Evolutionary conservation across 2,888 invertebrate species (phyloP).

Genomic region (Acrocyrtus sp.): DNA sequence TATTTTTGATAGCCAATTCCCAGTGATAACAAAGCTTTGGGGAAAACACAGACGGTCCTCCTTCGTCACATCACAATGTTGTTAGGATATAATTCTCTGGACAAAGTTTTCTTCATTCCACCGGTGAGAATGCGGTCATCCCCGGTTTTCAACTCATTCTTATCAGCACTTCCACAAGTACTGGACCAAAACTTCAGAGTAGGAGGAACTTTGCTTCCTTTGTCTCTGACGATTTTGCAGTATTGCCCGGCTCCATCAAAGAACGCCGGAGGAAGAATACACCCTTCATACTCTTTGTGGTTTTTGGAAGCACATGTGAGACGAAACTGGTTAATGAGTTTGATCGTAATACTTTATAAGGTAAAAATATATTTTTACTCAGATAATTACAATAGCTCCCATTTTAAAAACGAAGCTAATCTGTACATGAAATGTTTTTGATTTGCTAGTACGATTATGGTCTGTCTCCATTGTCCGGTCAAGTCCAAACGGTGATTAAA

Average conservation of each 20-base stretch:
- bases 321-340: constrained; percentile 91
- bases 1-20: constrained; percentile 75
- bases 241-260: constrained; percentile 82
- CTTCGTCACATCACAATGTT: constrained; percentile 90
- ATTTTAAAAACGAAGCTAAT: too few species aligned
- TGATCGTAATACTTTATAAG: constrained; percentile 95
- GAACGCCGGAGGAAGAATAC: constrained; percentile 70
- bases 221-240: constrained; percentile 81
- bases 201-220: constrained; percentile 88
- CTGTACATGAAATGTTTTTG: constrained; percentile 26
- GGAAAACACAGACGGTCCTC: constrained; percentile 86
- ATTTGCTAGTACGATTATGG: constrained; percentile 69
- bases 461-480: constrained; percentile 67
- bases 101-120: constrained; percentile 90
- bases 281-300: constrained; percentile 85
- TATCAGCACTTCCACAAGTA: constrained; percentile 92
- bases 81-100: constrained; percentile 91
- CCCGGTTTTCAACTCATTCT: constrained; percentile 94
- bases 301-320: constrained; percentile 87
- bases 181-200: constrained; percentile 96
- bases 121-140: constrained; percentile 88
- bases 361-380: too few species aligned
- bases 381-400: too few species aligned
- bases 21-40: constrained; percentile 83
- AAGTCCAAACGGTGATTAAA: constrained; percentile 83